These are phyloP conservation scores for Acipenser oxyrinchus DNA, from an alignment of 2,797 vertebrate species.

Conservation along the genomic window DNA sequence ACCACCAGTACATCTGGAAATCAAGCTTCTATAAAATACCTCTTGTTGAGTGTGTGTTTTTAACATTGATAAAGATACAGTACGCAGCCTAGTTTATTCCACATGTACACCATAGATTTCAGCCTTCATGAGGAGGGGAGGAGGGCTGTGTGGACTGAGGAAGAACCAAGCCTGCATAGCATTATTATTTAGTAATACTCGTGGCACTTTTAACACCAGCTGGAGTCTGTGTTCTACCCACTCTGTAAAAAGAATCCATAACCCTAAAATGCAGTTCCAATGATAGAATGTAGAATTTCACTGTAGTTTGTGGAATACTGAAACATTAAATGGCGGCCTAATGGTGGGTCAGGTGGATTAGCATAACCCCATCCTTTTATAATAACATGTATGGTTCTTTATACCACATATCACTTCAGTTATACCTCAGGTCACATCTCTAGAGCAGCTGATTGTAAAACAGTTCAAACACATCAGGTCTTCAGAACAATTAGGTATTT, in stretches of 20 bases:
- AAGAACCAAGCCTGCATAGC: too few relatives aligned
- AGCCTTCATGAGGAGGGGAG: too few relatives aligned
- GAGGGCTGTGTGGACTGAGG: too few relatives aligned
- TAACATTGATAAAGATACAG: not conserved
- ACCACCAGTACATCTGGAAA: not conserved
- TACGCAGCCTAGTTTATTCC: conserved; percentile 24
- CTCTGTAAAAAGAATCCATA: not conserved
- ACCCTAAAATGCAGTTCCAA: not conserved
- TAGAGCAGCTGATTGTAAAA: conserved; percentile 7
- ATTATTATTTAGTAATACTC: conserved; percentile 26
- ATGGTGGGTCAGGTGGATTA: conserved; percentile 8
- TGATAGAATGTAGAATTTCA: not conserved
- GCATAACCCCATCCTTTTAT: conserved; percentile 5
- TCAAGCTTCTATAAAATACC: conserved; percentile 10
- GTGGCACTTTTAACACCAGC: conserved; percentile 13
- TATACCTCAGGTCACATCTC: conserved; percentile 44
- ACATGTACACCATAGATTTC: not conserved
- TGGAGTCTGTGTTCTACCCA: not conserved
- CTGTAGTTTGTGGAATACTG: too few relatives aligned
- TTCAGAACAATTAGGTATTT: not conserved
- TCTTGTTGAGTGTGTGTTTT: conserved; percentile 31
- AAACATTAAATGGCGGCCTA: not conserved
- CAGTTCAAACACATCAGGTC: not conserved
- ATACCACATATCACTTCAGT: conserved; percentile 32
- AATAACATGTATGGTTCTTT: not conserved